A percentile compares a stretch with the other conserved stretches of the same genome.
Conservation (phyloP, 2,888 invertebrate species). For the Tineola bisselliella region DNA sequence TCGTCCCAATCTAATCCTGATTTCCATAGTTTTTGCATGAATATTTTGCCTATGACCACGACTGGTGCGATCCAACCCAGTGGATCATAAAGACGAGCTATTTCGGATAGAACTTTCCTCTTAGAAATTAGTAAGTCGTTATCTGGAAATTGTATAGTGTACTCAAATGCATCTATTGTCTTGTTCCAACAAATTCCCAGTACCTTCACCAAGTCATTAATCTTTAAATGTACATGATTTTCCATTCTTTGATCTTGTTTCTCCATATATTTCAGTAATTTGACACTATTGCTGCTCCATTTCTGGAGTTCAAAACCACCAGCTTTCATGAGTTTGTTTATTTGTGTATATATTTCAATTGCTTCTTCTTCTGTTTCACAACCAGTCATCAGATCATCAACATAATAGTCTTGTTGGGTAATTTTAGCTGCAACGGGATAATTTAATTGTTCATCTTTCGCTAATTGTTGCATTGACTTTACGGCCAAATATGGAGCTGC, state of each 20-base stretch:
- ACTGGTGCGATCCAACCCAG: slow-evolving; percentile 23
- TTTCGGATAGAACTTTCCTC: slow-evolving; percentile 20
- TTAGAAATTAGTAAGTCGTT: slow-evolving; percentile 18
- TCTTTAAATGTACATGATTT: slow-evolving; percentile 15
- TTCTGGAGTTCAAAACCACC: slow-evolving; percentile 13
- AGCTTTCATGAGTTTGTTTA: background rate
- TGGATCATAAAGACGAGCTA: slow-evolving; percentile 23
- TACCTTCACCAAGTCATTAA: slow-evolving; percentile 19
- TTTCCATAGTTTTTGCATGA: slow-evolving; percentile 21
- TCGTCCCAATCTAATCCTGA: slow-evolving; percentile 19
- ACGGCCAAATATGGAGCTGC: slow-evolving; percentile 21
- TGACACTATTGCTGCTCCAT: slow-evolving; percentile 8
- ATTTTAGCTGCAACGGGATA: slow-evolving; percentile 17
- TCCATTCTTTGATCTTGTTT: slow-evolving; percentile 1
- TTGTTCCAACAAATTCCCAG: slow-evolving; percentile 23
- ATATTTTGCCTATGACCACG: slow-evolving; percentile 18
- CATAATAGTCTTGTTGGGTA: background rate
- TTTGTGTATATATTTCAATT: background rate
- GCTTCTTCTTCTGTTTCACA: slow-evolving; percentile 3
- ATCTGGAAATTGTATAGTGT: slow-evolving; percentile 17
- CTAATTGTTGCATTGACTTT: slow-evolving; percentile 17
- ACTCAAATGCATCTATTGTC: slow-evolving; percentile 20
- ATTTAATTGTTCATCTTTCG: slow-evolving; percentile 16
- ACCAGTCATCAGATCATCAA: slow-evolving; percentile 13
- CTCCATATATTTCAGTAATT: background rate